Evolutionary conservation across 2,797 vertebrate genomes (phyloP), one percentile per base, ranked within the genome.

Genomic region (Myiothlypis coronata): DNA sequence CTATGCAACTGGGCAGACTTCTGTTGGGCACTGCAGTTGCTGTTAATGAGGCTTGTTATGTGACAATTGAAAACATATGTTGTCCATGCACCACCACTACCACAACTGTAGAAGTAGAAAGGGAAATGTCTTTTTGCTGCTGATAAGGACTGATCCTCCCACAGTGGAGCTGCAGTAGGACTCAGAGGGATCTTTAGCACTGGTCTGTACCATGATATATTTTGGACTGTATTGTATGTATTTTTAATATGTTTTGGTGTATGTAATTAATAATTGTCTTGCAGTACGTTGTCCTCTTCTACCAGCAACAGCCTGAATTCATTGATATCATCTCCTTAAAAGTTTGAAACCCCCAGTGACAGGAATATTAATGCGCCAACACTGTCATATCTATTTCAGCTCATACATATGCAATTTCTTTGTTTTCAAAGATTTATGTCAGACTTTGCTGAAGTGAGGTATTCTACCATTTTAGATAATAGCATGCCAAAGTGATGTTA

Each of bases 391-490:
- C 99, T 99, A 98, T 99, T 99, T 99, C 99, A 99, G 98, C 99
- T 99, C 99, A 99, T 99, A 98, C 98, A 98, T 98, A 98, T 98
- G 98, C 98, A 98, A 97, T 96, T 97, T 97, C 98, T 98, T 99
- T 99, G 99, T 99, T 99, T 99, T 99, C 99, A 98, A 99, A 99
- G 99, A 99, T 99, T 99, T 99, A 99, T 99, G 99, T 99, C 99
- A 99, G 99, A 99, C 99, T 99, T 99, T 99, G 98, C 99, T 98
- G 98, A 99, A 99, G 98, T 99, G 99, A 99, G 99, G 99, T 99
- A 99, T 99, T 99, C 99, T 98, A 99, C 99, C 98, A 98, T 99
- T 99, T 99, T 99, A 99, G 99, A 99, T 99, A 99, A 99, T 99
- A 98, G 98, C 98, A 98, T 99, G 99, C 99, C 99, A 99, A 99